phyloP scores from a whole-genome alignment of 2,113 vertebrate genomes.

The Pycnonotus jocosus region DNA sequence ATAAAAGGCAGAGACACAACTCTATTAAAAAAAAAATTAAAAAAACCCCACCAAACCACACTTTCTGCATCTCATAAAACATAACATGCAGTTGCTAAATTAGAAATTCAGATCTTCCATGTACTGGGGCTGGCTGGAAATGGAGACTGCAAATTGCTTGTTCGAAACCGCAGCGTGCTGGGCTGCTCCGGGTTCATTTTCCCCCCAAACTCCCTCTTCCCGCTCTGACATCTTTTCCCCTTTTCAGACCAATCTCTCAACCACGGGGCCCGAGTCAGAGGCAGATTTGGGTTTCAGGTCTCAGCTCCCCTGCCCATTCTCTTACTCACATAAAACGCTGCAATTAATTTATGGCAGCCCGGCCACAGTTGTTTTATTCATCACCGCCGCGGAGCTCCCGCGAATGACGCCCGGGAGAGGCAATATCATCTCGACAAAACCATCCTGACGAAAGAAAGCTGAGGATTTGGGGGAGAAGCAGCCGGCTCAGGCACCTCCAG shows the following conservation, averaged over 20 bases:
- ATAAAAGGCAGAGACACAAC: background rate
- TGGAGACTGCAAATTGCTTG: conserved; percentile 3
- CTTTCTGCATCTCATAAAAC: background rate
- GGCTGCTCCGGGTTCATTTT: background rate
- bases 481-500: background rate
- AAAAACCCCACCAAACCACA: too few relatives aligned
- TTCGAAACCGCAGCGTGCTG: conserved; percentile 4
- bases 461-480: conserved; percentile 25
- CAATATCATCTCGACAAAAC: conserved; percentile 63
- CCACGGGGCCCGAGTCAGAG: background rate
- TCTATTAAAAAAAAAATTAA: background rate
- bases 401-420: conserved; percentile 58
- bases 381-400: conserved; percentile 33
- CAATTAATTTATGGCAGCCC: conserved; percentile 68
- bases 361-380: conserved; percentile 72
- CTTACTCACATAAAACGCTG: conserved; percentile 44
- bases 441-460: conserved; percentile 52
- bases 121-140: background rate
- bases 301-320: conserved; percentile 32
- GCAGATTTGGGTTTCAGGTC: conserved; percentile 34
- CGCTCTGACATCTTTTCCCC: background rate
- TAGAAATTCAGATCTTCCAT: conserved; percentile 32
- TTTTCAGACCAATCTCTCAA: background rate
- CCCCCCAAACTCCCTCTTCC: background rate
- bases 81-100: background rate